A percentile compares a stretch with the other conserved stretches of the same genome.
Evolutionary conservation across 2,113 vertebrate genomes (phyloP).

Genomic region (Oreocharis arfaki): DNA sequence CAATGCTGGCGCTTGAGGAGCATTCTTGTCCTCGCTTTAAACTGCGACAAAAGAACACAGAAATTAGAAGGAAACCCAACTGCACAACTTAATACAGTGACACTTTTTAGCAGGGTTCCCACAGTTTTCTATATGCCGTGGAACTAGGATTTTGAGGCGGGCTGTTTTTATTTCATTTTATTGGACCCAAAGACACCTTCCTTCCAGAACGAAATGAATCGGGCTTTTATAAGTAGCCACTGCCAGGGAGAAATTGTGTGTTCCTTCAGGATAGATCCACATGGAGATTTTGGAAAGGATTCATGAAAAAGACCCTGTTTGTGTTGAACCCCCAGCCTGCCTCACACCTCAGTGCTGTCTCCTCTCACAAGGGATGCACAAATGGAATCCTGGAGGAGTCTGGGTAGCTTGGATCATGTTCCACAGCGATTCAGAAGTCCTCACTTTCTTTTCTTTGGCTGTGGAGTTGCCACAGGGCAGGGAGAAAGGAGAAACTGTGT

Average conservation of each 20-base stretch:
- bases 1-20: neutral
- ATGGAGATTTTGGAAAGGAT: neutral
- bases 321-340: neutral
- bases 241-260: neutral
- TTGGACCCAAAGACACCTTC: neutral
- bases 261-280: neutral
- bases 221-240: neutral
- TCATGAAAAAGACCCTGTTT: neutral
- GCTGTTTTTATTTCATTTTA: neutral
- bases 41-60: neutral
- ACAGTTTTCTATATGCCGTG: neutral
- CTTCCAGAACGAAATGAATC: neutral
- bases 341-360: neutral
- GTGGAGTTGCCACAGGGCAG: neutral
- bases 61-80: neutral
- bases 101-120: neutral
- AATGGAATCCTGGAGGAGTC: neutral
- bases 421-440: neutral
- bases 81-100: neutral
- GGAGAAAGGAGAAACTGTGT: neutral
- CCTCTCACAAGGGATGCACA: neutral
- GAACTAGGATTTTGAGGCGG: neutral
- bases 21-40: neutral
- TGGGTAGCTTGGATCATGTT: neutral
- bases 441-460: neutral